Evolutionary conservation across 2,888 invertebrate species (phyloP).

Genomic region (Zygogramma bicolorata): DNA sequence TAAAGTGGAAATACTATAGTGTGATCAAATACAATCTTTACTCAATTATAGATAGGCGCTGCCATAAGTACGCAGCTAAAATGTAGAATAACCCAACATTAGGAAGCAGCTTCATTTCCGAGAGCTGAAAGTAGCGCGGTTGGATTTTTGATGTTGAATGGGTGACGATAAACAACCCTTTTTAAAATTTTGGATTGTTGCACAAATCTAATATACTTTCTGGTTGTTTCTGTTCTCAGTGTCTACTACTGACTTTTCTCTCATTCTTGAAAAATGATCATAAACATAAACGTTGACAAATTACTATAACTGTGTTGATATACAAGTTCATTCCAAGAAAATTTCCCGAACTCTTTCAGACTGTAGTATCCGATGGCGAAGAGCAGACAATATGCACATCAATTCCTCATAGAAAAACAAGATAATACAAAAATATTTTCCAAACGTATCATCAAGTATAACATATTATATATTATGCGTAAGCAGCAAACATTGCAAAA

Average conservation of each 20-base stretch:
- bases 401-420: no score
- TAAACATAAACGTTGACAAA: no score
- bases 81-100: not conserved
- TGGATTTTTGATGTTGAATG: slow-evolving; percentile 48
- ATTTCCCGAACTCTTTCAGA: not conserved
- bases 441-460: no score
- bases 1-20: no score
- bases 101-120: slow-evolving; percentile 55
- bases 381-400: no score
- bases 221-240: slow-evolving; percentile 38
- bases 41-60: no score
- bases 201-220: slow-evolving; percentile 57
- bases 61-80: no score
- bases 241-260: slow-evolving; percentile 27
- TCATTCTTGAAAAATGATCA: not conserved
- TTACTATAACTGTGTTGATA: not conserved
- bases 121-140: slow-evolving; percentile 63
- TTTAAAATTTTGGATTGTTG: not conserved
- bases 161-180: no score
- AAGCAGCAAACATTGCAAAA: no score
- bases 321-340: not conserved
- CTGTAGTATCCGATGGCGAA: not conserved
- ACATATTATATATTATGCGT: no score
- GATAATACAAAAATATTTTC: no score
- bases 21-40: no score